Evolutionary conservation across 2,797 vertebrate species (phyloP).

Genomic region (Oreochromis mossambicus): DNA sequence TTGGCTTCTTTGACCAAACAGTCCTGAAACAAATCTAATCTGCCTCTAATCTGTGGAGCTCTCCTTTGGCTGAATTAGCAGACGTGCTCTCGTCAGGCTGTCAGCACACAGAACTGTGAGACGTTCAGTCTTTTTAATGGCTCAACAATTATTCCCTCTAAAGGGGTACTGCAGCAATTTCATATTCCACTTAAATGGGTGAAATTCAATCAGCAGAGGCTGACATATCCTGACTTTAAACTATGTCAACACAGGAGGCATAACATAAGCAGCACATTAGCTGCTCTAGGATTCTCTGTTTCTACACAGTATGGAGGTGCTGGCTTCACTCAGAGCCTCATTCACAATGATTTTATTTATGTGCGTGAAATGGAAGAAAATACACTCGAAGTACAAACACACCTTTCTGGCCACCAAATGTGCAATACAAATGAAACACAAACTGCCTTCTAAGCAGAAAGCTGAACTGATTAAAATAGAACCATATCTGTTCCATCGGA

Average conservation of each 20-base stretch:
- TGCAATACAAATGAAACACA: not conserved
- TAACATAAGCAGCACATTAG: not conserved
- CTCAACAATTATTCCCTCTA: not conserved
- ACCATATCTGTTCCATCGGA: not conserved
- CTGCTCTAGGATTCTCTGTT: not conserved
- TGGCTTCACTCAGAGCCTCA: not conserved
- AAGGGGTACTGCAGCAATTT: not conserved
- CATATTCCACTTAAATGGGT: not conserved
- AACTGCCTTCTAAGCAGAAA: not conserved
- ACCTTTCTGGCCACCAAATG: not conserved
- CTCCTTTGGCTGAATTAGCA: not conserved
- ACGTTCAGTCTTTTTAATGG: not conserved
- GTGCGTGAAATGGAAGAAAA: not conserved
- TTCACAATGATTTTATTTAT: not conserved
- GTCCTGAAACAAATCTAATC: not conserved
- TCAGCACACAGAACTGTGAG: not conserved
- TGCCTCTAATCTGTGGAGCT: not conserved
- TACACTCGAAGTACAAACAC: not conserved
- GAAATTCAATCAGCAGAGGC: not conserved
- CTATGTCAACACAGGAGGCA: not conserved
- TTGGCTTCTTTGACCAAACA: not conserved
- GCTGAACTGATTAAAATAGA: not conserved
- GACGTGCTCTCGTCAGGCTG: not conserved
- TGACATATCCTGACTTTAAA: not conserved
- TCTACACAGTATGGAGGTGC: not conserved